These are phyloP conservation scores for Anneissia japonica DNA, from an alignment of 35 echinoderm and acorn worm species.

Conservation along the genomic window DNA sequence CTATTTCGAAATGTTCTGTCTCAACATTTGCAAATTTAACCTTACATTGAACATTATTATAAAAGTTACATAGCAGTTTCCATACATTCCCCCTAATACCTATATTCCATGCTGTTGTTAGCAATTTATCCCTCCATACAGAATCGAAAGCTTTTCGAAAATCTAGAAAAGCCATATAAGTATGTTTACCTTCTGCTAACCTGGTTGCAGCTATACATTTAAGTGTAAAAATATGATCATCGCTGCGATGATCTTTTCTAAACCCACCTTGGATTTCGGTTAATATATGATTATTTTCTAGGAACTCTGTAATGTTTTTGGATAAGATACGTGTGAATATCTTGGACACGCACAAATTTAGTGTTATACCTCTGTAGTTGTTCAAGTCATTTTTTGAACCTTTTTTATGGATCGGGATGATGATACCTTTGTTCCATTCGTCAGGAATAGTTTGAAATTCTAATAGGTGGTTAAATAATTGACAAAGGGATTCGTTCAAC, in stretches of 20 bases:
- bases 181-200: neutral
- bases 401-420: conserved; percentile 8
- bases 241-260: conserved; percentile 1
- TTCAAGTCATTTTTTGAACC: neutral
- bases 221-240: neutral
- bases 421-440: neutral
- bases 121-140: neutral
- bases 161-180: neutral
- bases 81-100: conserved; percentile 1
- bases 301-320: neutral
- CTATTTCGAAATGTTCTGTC: neutral
- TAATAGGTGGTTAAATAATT: neutral
- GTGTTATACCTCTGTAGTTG: neutral
- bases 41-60: conserved; percentile 14
- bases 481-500: neutral
- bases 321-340: neutral
- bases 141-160: neutral
- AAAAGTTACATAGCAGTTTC: neutral
- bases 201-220: neutral
- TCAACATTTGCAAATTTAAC: conserved; percentile 4
- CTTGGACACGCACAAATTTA: neutral
- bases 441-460: neutral
- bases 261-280: neutral
- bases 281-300: neutral
- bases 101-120: neutral